Conservation (phyloP, 2,797 vertebrate genomes). For the Notolepis coatsorum region DNA sequence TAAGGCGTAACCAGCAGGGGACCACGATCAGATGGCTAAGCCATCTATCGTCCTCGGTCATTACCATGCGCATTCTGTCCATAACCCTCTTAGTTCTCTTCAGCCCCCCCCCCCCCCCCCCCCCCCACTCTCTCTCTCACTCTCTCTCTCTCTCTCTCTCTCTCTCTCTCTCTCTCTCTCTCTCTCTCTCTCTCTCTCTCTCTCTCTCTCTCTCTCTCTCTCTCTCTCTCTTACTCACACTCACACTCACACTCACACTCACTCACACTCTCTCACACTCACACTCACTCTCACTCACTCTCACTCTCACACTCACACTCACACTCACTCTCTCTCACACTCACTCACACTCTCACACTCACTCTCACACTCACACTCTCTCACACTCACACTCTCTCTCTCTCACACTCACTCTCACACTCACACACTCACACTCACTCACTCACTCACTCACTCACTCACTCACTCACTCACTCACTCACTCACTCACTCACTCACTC, state of each 20-base stretch:
- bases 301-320: not conserved
- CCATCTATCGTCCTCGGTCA: conserved; percentile 22
- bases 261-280: conserved; percentile 19
- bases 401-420: conserved; percentile 20
- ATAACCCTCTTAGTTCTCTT: conserved; percentile 51
- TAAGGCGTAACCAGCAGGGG: conserved; percentile 19
- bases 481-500: conserved; percentile 16
- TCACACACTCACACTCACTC: conserved; percentile 29
- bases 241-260: conserved; percentile 23
- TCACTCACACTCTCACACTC: conserved; percentile 39
- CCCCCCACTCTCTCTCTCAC: conserved; percentile 27
- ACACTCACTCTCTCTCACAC: conserved; percentile 44
- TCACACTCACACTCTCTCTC: conserved; percentile 7
- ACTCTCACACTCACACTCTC: conserved; percentile 3
- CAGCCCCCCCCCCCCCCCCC: conserved; percentile 34
- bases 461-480: conserved; percentile 17
- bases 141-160: conserved; percentile 17
- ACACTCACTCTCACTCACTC: conserved; percentile 39
- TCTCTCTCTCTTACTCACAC: conserved; percentile 31
- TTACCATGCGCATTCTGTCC: conserved; percentile 42
- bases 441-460: not conserved
- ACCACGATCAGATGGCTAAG: conserved; percentile 24
- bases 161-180: conserved; percentile 22
- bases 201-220: conserved; percentile 46
- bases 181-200: conserved; percentile 22